These are phyloP conservation scores for Anthoscopus minutus DNA, from an alignment of 2,113 vertebrate genomes.

Conservation along the genomic window DNA sequence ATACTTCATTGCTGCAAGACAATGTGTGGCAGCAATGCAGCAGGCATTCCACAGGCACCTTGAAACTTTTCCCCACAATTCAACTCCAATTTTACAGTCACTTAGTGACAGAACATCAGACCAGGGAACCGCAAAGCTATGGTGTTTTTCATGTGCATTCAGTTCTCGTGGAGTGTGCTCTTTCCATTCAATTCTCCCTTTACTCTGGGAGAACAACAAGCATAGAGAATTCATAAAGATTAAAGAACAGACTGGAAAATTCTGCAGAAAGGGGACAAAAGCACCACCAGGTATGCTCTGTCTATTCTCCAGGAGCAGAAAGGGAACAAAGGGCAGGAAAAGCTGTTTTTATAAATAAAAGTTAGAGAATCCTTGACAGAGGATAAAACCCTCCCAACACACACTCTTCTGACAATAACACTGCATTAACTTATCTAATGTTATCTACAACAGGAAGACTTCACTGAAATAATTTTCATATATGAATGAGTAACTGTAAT, in stretches of 20 bases:
- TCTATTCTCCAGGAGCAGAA: neutral
- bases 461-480: neutral
- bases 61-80: neutral
- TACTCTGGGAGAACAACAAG: neutral
- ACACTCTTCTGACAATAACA: neutral
- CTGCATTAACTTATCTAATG: neutral
- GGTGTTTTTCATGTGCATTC: neutral
- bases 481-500: neutral
- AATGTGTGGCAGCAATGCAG: neutral
- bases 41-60: neutral
- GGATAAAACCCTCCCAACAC: neutral
- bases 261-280: neutral
- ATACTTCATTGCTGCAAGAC: neutral
- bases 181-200: neutral
- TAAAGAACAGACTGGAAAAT: neutral
- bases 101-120: neutral
- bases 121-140: neutral
- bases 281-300: neutral
- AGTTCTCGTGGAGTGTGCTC: neutral
- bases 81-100: neutral
- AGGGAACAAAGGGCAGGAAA: neutral
- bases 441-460: neutral
- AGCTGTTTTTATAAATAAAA: neutral
- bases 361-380: neutral
- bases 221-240: neutral